A percentile compares a stretch with the other conserved stretches of the same genome.
phyloP scores from a whole-genome alignment of 2,888 invertebrate genomes.

The Drosophila nr. fundita region DNA sequence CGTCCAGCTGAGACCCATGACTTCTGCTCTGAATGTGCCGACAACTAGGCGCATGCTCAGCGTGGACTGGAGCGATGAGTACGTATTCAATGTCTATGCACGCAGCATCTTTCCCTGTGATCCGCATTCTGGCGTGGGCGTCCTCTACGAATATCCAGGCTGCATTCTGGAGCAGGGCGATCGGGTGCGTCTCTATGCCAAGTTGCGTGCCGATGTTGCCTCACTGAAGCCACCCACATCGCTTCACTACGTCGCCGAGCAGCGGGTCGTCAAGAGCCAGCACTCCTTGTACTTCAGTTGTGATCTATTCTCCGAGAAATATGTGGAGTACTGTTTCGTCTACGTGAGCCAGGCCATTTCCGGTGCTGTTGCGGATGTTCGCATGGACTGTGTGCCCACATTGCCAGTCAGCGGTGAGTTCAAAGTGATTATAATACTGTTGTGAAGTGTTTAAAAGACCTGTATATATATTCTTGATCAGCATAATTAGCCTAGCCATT shows the following conservation, averaged over 20 bases:
- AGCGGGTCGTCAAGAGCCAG: slow-evolving; percentile 89
- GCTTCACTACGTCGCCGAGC: slow-evolving; percentile 88
- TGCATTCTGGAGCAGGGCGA: slow-evolving; percentile 92
- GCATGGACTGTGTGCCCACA: slow-evolving; percentile 94
- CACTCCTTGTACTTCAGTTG: slow-evolving; percentile 92
- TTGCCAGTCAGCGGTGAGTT: slow-evolving; percentile 90
- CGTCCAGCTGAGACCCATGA: slow-evolving; percentile 89
- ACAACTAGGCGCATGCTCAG: slow-evolving; percentile 78
- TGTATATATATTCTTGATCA: not conserved
- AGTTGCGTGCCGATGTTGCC: slow-evolving; percentile 89
- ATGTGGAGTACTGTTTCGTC: slow-evolving; percentile 94
- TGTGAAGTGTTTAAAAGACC: too few relatives aligned
- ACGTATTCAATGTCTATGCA: slow-evolving; percentile 93
- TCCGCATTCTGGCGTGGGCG: slow-evolving; percentile 89
- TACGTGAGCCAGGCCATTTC: slow-evolving; percentile 94
- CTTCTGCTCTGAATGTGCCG: slow-evolving; percentile 86
- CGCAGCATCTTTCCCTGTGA: slow-evolving; percentile 94
- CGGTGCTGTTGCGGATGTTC: slow-evolving; percentile 93
- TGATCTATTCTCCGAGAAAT: slow-evolving; percentile 92
- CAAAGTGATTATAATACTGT: not conserved
- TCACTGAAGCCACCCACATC: slow-evolving; percentile 89
- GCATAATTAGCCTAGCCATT: not conserved
- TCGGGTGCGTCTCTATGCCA: slow-evolving; percentile 92
- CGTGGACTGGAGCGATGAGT: slow-evolving; percentile 93
- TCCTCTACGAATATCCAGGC: slow-evolving; percentile 93